Percentiles rank a stretch among this genome's conserved stretches.
Conservation (phyloP, 2,113 vertebrate species). For the Podarcis cretensis region DNA sequence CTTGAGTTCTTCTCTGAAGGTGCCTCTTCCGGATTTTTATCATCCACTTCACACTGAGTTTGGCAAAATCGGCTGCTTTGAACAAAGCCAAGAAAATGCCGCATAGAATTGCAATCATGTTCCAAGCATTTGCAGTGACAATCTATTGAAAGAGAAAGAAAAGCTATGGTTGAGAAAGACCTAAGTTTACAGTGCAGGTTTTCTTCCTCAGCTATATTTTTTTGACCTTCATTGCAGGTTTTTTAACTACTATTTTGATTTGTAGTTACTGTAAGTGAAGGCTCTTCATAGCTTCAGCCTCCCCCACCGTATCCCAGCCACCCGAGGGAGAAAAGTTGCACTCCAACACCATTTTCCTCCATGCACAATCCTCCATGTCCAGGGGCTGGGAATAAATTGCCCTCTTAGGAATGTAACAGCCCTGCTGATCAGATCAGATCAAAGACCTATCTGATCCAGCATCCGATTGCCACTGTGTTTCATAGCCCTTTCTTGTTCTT, state of each 20-base stretch:
- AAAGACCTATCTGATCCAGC: background rate
- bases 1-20: conserved; percentile 82
- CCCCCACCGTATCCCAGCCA: background rate
- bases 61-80: conserved; percentile 96
- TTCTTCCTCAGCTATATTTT: background rate
- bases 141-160: conserved; percentile 80
- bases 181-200: background rate
- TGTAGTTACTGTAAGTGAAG: background rate
- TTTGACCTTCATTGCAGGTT: background rate
- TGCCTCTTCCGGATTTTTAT: conserved; percentile 92
- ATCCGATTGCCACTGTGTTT: background rate
- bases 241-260: background rate
- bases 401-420: background rate
- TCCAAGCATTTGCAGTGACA: conserved; percentile 96
- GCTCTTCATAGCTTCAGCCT: background rate
- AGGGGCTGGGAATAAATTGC: too few species aligned
- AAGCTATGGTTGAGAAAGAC: background rate
- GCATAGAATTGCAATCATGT: conserved; percentile 91
- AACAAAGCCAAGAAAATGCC: conserved; percentile 96
- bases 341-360: background rate
- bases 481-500: background rate
- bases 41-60: conserved; percentile 93
- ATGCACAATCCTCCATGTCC: background rate
- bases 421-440: too few species aligned
- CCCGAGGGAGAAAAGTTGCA: background rate